Percentiles rank a stretch among this genome's conserved stretches.
Conservation (phyloP, 1,140 invertebrate species). For the Drosophila hydei region DNA sequence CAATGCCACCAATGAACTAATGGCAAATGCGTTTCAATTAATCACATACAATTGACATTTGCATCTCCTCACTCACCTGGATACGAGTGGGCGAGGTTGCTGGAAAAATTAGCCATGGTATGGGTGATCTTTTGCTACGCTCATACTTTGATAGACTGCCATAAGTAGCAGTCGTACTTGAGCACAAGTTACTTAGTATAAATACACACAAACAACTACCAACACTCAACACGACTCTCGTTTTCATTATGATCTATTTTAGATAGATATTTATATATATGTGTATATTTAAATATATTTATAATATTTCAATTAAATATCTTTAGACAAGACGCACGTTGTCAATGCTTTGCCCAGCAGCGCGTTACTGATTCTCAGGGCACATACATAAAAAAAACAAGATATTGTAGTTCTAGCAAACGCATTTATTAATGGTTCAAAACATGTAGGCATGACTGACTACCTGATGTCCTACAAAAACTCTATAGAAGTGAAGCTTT, state of each 20-base stretch:
- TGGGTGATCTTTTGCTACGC: conserved; percentile 59
- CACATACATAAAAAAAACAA: conserved; percentile 6
- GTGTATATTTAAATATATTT: not conserved
- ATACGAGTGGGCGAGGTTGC: conserved; percentile 72
- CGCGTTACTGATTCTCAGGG: conserved; percentile 23
- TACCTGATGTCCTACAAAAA: not conserved
- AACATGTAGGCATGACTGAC: not conserved
- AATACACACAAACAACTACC: conserved; percentile 16
- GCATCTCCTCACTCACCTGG: conserved; percentile 48
- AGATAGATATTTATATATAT: too few species aligned
- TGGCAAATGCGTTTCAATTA: not conserved
- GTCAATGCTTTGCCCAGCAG: conserved; percentile 40
- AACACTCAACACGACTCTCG: conserved; percentile 26
- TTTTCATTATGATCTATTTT: conserved; percentile 51
- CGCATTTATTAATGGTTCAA: conserved; percentile 16
- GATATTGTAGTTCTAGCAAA: conserved; percentile 21
- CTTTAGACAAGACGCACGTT: conserved; percentile 33
- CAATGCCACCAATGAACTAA: conserved; percentile 78
- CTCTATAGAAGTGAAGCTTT: too few species aligned
- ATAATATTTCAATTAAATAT: conserved; percentile 2
- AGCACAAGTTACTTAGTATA: conserved; percentile 13
- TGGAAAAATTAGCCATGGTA: conserved; percentile 76
- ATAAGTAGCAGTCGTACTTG: conserved; percentile 10
- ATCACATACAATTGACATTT: not conserved
- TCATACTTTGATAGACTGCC: conserved; percentile 54